Evolutionary conservation across 2,113 vertebrate species (phyloP), one percentile per base, ranked within the genome.

Genomic region (Phycodurus eques): DNA sequence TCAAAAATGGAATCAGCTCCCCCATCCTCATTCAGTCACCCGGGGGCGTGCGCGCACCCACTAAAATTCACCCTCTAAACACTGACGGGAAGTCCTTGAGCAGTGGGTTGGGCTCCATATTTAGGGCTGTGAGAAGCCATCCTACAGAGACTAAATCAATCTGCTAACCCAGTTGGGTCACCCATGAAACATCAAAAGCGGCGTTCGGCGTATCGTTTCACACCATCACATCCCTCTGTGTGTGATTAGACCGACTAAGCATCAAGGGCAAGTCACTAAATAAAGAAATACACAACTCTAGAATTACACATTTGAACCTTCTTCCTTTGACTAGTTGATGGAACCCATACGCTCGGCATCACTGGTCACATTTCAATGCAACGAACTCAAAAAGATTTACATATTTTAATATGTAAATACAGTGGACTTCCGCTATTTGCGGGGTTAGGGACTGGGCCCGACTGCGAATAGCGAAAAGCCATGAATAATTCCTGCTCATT

Each of bases 71-170:
- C 68, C 73, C 69, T 79, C 74, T 76, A 77, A 83, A 83, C 75
- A 79, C 43, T 78, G 81, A 87, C 74, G 67, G 71, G 42, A 81
- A 87, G 87, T 83, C 78, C 88, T 87, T 88, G 89, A 89, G 76
- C 83, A 69, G 47, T 76, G 75, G 78, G 57, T 72, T 74, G 44
- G 67, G 77, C 46, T 85, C 84, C 83, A 85, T 87, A 89, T 91
- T 88, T 90, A 87, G 81, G 78, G 67, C 67, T 33, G 60, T 59
- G 76, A 77, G 77, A 81, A 78, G 54, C 68, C 78, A 35, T 83
- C 79, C 72, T 73, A 4, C 73, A 49, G 75, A 80, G 82, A 81
- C 80, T 78, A 81, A 84, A 87, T 80, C 85, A 83, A 76, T 77
- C 67, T 76, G 75, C 49, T 63, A 59, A 63, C 85, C 76, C 77